These are phyloP conservation scores for Tarsius wallacei DNA, from an alignment of 2,797 vertebrate genomes.

Conservation along the genomic window DNA sequence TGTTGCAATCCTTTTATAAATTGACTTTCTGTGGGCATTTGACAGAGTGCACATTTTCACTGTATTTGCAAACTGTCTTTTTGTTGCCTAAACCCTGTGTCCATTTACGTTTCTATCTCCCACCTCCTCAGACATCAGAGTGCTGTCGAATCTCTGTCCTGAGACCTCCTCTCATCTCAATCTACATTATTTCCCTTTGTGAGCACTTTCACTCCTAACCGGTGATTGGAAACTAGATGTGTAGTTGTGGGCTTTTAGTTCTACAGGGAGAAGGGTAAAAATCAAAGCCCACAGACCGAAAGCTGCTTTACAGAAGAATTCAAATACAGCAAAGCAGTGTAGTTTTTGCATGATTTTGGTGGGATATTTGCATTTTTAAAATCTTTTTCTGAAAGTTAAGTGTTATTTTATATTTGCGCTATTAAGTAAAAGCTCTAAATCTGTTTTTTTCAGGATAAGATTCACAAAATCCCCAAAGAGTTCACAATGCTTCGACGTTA, in stretches of 20 bases:
- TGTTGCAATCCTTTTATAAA: background rate
- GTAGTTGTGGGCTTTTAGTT: background rate
- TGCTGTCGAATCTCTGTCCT: background rate
- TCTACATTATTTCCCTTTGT: background rate
- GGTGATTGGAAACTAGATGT: background rate
- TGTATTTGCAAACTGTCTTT: background rate
- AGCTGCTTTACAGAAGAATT: background rate
- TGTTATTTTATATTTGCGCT: conserved; percentile 66
- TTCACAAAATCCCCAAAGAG: conserved; percentile 4
- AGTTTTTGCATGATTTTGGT: background rate
- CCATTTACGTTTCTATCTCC: background rate
- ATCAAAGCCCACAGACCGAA: conserved; percentile 1
- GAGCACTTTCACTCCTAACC: background rate
- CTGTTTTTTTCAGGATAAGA: conserved; percentile 69
- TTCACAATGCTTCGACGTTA: conserved; percentile 68
- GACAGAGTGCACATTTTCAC: background rate
- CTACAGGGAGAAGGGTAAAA: background rate
- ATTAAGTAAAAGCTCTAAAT: conserved; percentile 69
- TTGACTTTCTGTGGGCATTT: background rate
- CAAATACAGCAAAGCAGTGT: background rate
- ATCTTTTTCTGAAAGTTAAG: conserved; percentile 68
- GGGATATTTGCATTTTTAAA: conserved; percentile 64
- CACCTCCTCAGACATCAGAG: background rate
- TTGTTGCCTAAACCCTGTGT: background rate
- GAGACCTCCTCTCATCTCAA: background rate